A percentile compares a stretch with the other conserved stretches of the same genome.
Evolutionary conservation across 2,888 invertebrate genomes (phyloP).

Genomic region (Thymelicus lineola): DNA sequence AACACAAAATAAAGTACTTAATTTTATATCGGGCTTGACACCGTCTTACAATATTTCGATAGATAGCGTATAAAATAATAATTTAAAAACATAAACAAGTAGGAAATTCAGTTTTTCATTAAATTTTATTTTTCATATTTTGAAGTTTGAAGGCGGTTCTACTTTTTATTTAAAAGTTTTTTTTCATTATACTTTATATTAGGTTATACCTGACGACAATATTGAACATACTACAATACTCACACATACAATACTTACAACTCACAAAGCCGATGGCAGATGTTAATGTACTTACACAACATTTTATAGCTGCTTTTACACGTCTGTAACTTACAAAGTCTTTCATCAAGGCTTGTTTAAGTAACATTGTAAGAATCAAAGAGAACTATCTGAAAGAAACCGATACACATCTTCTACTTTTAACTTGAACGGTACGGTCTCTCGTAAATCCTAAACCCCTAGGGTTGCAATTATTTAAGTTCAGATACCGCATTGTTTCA

Average conservation of each 20-base stretch:
- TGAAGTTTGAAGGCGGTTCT: too few relatives aligned
- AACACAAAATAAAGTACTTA: too few relatives aligned
- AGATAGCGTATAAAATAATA: too few relatives aligned
- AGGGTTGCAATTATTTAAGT: slow-evolving; percentile 36
- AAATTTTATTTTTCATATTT: too few relatives aligned
- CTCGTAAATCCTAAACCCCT: slow-evolving; percentile 31
- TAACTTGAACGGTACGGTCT: slow-evolving; percentile 18
- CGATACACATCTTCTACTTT: slow-evolving; percentile 15
- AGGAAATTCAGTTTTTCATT: too few relatives aligned
- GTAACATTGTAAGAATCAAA: slow-evolving; percentile 4
- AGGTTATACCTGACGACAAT: neutral
- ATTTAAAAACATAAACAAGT: too few relatives aligned
- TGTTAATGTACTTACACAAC: neutral
- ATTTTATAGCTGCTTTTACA: slow-evolving; percentile 3
- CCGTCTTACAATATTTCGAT: too few relatives aligned
- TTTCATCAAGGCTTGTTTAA: neutral
- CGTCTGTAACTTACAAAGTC: slow-evolving; percentile 5
- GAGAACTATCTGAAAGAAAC: slow-evolving; percentile 7
- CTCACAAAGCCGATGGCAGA: too few relatives aligned
- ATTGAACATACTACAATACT: neutral
- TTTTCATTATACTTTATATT: neutral
- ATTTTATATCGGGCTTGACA: too few relatives aligned
- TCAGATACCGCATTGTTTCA: slow-evolving; percentile 34
- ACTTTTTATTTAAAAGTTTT: too few relatives aligned
- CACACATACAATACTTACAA: too few relatives aligned